Base-by-base conservation (phyloP, 1,140 invertebrate species). In the Globodera rostochiensis region DNA sequence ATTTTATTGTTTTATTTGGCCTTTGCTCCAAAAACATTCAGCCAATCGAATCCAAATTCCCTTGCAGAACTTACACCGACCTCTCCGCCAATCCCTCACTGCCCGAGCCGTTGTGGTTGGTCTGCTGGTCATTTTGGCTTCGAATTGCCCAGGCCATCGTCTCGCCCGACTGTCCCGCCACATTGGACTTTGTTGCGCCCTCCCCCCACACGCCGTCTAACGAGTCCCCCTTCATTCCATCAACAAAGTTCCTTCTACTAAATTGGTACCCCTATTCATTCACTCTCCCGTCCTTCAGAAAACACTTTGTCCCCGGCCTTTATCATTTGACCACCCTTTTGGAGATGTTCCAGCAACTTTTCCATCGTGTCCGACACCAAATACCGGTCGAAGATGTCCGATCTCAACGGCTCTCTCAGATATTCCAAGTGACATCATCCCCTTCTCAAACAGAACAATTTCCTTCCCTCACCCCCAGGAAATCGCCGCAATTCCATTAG, bases 261-360 rank as follows among this genome's bases (percentile, higher is more conserved):
- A 36, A 47, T 73, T 36, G 70, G 50, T 47, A 36, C 21, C 19
- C 21, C 64, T 76, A 57, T 4, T 25, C 21, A 69, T 73, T 79
- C 21, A 36, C 15, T 57, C 19, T 3, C 36, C 36, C n/a, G 8
- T 76, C 9, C n/a, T 77, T 77, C 71, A 82, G 79, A 57, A 80
- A 87, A 77, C 47, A 79, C 50, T 84, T 79, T 73, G 74, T 90
- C 19, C 88, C 88, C 6, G 83, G 88, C 19, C 78, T 85, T 11
- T 90, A 84, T 53, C 88, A 89, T 82, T 77, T 90, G 64, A 89
- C 88, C 4, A 88, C 88, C 19, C 78, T 88, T 25, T 82, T 89
- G 13, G 77, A 84, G 60, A 80, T 86, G 6, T 89, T 90, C 77
- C 82, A 83, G 19, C 79, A 84, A 25, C 81, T 89, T n/a, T 89